Conservation (phyloP, 2,797 vertebrate species). For the Knipowitschia caucasica region DNA sequence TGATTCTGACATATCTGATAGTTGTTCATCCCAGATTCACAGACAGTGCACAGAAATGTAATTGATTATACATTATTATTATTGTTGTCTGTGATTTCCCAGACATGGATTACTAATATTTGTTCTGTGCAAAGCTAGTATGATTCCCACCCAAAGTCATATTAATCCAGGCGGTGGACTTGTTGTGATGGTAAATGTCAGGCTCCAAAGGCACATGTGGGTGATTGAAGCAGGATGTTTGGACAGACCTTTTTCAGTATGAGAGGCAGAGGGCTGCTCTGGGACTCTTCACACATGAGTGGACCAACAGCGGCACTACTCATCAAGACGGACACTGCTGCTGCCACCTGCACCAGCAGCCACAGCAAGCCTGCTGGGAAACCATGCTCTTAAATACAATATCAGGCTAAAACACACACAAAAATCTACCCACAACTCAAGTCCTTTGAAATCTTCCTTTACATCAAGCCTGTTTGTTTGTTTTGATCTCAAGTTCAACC, state of each 20-base stretch:
- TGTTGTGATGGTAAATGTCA: conserved; percentile 56
- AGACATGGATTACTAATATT: conserved; percentile 68
- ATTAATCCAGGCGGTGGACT: conserved; percentile 65
- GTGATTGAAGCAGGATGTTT: conserved; percentile 64
- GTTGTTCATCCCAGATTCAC: conserved; percentile 22
- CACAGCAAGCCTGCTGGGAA: conserved; percentile 79
- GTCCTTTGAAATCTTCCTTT: too few relatives aligned
- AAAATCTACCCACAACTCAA: too few relatives aligned
- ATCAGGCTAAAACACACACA: neutral
- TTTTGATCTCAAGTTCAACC: too few relatives aligned
- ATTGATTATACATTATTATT: conserved; percentile 43
- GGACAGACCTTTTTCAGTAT: conserved; percentile 90
- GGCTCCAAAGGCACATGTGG: conserved; percentile 46
- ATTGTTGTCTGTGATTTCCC: conserved; percentile 62
- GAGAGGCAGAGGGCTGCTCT: conserved; percentile 80
- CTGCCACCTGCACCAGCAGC: conserved; percentile 79
- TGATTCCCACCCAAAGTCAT: conserved; percentile 56
- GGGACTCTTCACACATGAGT: conserved; percentile 38
- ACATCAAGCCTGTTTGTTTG: too few relatives aligned
- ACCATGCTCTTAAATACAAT: neutral
- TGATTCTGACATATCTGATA: conserved; percentile 8
- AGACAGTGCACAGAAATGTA: conserved; percentile 21
- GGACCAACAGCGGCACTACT: conserved; percentile 54
- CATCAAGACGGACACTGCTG: conserved; percentile 85
- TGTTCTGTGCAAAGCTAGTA: conserved; percentile 44